Evolutionary conservation across 2,888 invertebrate species (phyloP).

Genomic region (Yponomeuta sedellus): DNA sequence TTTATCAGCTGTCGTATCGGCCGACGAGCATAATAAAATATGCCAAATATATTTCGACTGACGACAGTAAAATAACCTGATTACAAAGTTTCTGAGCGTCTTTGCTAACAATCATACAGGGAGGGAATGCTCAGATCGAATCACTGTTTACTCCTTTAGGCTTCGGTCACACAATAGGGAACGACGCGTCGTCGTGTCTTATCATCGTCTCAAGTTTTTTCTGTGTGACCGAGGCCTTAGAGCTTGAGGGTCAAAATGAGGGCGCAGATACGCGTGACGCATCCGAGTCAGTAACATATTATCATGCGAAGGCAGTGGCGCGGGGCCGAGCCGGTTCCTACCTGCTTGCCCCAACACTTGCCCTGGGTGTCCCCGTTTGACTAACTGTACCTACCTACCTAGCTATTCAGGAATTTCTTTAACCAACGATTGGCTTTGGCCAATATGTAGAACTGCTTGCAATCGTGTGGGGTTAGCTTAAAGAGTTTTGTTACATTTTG

Average conservation of each 20-base stretch:
- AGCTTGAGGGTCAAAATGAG: not conserved
- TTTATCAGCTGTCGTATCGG: too few species aligned
- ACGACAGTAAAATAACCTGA: too few species aligned
- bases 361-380: slow-evolving; percentile 9
- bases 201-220: too few species aligned
- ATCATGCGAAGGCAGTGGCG: slow-evolving; percentile 6
- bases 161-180: too few species aligned
- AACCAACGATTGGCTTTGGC: not conserved
- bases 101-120: too few species aligned
- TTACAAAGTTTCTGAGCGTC: too few species aligned
- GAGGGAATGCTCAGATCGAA: not conserved
- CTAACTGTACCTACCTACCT: slow-evolving; percentile 11
- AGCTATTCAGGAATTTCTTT: not conserved
- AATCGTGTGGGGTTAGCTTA: too few species aligned
- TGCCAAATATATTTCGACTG: too few species aligned
- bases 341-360: slow-evolving; percentile 7
- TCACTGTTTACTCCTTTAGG: not conserved
- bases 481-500: too few species aligned
- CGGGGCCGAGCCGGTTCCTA: slow-evolving; percentile 15
- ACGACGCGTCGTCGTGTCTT: too few species aligned
- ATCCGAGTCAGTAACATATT: not conserved
- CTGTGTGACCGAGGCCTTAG: too few species aligned
- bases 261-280: not conserved
- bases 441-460: not conserved
- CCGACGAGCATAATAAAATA: too few species aligned